Conservation (phyloP, 2,888 invertebrate species). For the Callinectes sapidus region DNA sequence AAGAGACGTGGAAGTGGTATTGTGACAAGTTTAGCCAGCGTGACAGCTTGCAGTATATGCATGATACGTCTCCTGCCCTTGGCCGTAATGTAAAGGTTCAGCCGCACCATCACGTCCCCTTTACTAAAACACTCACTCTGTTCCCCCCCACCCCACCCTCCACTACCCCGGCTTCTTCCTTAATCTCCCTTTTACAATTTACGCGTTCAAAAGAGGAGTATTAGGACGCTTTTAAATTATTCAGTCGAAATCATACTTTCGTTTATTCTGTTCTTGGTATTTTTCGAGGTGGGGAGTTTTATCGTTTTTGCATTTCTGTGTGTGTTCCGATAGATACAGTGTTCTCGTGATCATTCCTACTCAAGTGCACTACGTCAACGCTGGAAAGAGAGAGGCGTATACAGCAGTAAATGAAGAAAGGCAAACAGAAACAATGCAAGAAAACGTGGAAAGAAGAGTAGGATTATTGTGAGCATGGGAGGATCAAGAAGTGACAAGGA, state of each 20-base stretch:
- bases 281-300: neutral
- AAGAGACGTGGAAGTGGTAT: too few species aligned
- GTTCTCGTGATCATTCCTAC: too few species aligned
- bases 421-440: too few species aligned
- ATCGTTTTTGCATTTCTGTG: neutral
- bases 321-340: neutral
- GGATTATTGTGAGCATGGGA: too few species aligned
- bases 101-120: neutral
- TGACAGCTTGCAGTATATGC: neutral
- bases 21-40: too few species aligned
- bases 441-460: too few species aligned
- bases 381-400: neutral
- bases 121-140: neutral
- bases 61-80: neutral
- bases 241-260: neutral
- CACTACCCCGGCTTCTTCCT: neutral
- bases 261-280: neutral
- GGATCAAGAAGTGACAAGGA: too few species aligned
- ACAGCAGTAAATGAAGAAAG: too few species aligned
- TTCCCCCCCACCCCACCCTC: neutral
- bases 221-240: slow-evolving; percentile 5
- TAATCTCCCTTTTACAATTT: slow-evolving; percentile 16
- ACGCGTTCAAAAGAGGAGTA: slow-evolving; percentile 10
- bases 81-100: neutral
- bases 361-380: neutral